Evolutionary conservation across 2,888 invertebrate genomes (phyloP), one percentile per base, ranked within the genome.

Genomic region (Hirtodrosophila duncani): DNA sequence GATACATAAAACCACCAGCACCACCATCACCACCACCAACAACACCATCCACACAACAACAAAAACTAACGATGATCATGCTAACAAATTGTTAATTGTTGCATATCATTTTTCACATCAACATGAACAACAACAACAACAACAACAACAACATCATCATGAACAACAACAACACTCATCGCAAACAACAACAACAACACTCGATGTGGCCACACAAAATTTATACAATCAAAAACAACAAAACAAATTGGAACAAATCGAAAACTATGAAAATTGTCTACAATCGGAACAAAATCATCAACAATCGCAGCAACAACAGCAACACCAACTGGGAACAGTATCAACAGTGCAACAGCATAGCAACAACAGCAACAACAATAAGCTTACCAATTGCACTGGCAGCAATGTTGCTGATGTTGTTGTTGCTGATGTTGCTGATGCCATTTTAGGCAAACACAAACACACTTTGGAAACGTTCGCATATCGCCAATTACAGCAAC

Each of bases 161-260:
- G 48, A 50, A 34, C 52, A 57, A 50, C 57, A 66, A 60, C 62
- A 58, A 53, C 63, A 64, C 39, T 46, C 68, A 63, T 38, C 57
- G 42, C 66, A 46, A 58, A 58, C 75, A 56, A 46, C 67, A 59
- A 58, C 61, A 58, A 50, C 56, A 51, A 58, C 68, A 69, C 66
- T 74, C 57, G 75, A 75, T 64, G 67, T 75, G 67, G 68, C 82
- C 72, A 82, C 74, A 68, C 84, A 85, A 84, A 84, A 84, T 56
- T 39, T 69, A 18, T 83, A 68, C 44, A 84, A 84, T 75, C 77
- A 82, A 65, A 82, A 79, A 78, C 83, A 84, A 72, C 85, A 84
- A 84, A 55, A 61, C 16, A 84, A 84, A 84, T 71, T 84, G 85
- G 84, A 84, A 65, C 72, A 82, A 83, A 83, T 84, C 49, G 84